phyloP scores from a whole-genome alignment of 1,140 invertebrate genomes.

The Neuroterus valhalla region DNA sequence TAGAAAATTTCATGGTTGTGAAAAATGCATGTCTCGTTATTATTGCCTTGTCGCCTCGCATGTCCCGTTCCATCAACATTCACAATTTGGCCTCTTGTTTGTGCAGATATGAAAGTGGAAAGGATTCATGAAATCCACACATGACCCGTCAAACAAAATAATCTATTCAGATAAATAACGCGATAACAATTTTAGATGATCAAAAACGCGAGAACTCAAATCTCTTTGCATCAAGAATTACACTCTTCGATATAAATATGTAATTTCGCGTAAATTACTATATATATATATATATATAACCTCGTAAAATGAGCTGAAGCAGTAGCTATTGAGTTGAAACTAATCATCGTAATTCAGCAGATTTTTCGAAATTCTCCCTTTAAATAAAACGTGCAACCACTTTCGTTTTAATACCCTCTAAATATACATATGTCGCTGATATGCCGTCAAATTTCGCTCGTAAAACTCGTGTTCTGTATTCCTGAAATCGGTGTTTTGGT shows the following conservation, averaged over 20 bases:
- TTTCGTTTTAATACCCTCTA: background rate
- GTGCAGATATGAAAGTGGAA: slow-evolving; percentile 13
- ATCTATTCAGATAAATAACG: background rate
- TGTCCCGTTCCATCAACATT: background rate
- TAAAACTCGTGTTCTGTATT: background rate
- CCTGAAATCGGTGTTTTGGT: background rate
- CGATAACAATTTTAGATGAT: background rate
- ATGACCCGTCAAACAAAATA: background rate
- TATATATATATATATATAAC: background rate
- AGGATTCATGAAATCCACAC: slow-evolving; percentile 9
- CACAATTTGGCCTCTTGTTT: background rate
- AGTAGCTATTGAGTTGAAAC: too few relatives aligned
- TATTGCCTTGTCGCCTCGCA: slow-evolving; percentile 13
- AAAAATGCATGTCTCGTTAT: background rate
- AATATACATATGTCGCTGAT: background rate
- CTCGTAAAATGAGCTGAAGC: background rate
- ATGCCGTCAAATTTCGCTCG: background rate
- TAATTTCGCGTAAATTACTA: background rate
- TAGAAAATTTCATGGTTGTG: background rate
- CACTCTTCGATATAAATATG: too few relatives aligned
- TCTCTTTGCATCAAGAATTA: too few relatives aligned
- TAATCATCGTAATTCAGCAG: too few relatives aligned
- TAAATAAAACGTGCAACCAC: background rate
- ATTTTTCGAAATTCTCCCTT: background rate
- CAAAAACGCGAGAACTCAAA: background rate